Percentiles rank a stretch among this genome's conserved stretches.
These are phyloP conservation scores for Plectropomus leopardus DNA, from an alignment of 2,113 vertebrate species.

Conservation along the genomic window DNA sequence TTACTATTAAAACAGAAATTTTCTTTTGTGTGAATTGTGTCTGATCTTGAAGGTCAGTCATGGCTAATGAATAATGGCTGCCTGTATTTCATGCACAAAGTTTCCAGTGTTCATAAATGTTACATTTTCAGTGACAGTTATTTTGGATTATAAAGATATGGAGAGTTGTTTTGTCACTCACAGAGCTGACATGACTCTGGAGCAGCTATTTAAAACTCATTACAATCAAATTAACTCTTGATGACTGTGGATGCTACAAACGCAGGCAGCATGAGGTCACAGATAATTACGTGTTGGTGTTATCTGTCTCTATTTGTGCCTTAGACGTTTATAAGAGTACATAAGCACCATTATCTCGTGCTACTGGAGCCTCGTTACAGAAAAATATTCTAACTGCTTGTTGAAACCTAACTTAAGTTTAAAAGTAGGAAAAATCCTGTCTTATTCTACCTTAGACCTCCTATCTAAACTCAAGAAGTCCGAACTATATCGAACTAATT, in stretches of 20 bases:
- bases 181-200: background rate
- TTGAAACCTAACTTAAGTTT: too few species aligned
- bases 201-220: slow-evolving; percentile 2
- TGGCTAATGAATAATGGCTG: background rate
- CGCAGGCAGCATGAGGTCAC: background rate
- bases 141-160: background rate
- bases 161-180: background rate
- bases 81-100: background rate
- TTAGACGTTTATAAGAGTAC: background rate
- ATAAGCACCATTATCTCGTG: background rate
- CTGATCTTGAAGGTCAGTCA: too few species aligned
- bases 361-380: too few species aligned
- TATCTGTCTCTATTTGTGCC: slow-evolving; percentile 5
- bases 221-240: background rate
- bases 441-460: too few species aligned
- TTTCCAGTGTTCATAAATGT: background rate
- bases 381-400: too few species aligned
- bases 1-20: background rate
- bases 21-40: background rate
- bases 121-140: background rate
- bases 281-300: background rate
- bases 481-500: too few species aligned
- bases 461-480: too few species aligned
- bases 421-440: too few species aligned
- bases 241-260: background rate